A percentile compares a stretch with the other conserved stretches of the same genome.
Conservation (phyloP, 2,888 invertebrate species). For the Trachelus iudaicus region DNA sequence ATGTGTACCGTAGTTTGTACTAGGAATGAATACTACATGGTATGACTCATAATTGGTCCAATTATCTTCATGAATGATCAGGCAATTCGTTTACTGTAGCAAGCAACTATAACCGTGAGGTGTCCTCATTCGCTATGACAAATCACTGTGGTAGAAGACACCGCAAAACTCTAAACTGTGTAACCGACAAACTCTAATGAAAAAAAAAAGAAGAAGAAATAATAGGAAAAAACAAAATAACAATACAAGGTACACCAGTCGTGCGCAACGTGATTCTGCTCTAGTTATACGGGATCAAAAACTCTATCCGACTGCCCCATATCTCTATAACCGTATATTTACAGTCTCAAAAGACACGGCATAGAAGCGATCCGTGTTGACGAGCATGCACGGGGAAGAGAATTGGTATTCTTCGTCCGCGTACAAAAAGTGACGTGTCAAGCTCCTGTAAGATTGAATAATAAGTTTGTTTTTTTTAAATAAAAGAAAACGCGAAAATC, state of each 20-base stretch:
- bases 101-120: slow-evolving; percentile 48
- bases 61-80: slow-evolving; percentile 13
- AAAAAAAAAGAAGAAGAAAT: too few species aligned
- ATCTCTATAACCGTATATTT: neutral
- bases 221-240: neutral
- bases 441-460: neutral
- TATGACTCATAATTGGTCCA: neutral
- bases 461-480: neutral
- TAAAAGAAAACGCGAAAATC: neutral
- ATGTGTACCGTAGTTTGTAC: neutral
- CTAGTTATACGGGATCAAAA: neutral
- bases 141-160: neutral
- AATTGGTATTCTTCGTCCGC: neutral
- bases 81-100: slow-evolving; percentile 53
- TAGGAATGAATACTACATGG: neutral
- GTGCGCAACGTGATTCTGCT: neutral
- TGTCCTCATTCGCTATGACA: neutral
- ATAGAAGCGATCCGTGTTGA: neutral
- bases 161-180: neutral
- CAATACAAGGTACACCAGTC: neutral
- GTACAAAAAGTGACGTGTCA: neutral
- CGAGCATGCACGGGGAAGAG: neutral
- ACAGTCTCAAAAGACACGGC: neutral
- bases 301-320: neutral
- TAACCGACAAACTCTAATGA: neutral